Evolutionary conservation across 2,888 invertebrate species (phyloP), one percentile per base, ranked within the genome.

Genomic region (Nymphalis c-album): DNA sequence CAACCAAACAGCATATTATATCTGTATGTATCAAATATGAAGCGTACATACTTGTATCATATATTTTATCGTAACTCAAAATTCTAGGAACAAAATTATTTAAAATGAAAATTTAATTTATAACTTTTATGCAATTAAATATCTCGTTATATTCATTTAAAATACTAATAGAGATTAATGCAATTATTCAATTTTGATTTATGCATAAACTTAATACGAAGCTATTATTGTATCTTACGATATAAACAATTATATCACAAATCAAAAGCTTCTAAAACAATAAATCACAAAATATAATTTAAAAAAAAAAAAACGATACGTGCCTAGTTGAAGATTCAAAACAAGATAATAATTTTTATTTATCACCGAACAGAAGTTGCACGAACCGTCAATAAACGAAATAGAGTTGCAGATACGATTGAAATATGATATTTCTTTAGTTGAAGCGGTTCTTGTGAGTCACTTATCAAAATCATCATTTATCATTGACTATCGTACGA

Each of bases 401-500:
- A 77, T 76, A 74, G 75, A 78, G 74, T 76, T 74, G 74, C 75
- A 73, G 77, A 80, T 79, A 81, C 74, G 74, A 76, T 80, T 80
- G 81, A 84, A 82, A 84, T 82, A 80, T 80, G 81, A 82, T 84
- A 83, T 80, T 78, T 79, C 78, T 77, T 73, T 74, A 64, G 57
- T 71, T 70, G 73, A 75, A 73, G 73, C 77, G 76, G 75, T 72
- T 73, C 76, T 79, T 78, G 76, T 76, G 76, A 80, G 80, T 79
- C 78, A 77, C 80, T 79, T 75, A 80, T 78, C 80, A 73, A 78
- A 78, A 76, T 79, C 76, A 84, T 85, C 83, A 88, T 88, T 88
- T 85, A 87, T 88, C 86, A 88, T 82, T 78, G 83, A 85, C 83
- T 84, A 88, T 87, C 85, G 76, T 75, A 81, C 75, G 82, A 86